Evolutionary conservation across 1,140 invertebrate genomes (phyloP), one percentile per base, ranked within the genome.

Genomic region (Tetragonula clypearis): DNA sequence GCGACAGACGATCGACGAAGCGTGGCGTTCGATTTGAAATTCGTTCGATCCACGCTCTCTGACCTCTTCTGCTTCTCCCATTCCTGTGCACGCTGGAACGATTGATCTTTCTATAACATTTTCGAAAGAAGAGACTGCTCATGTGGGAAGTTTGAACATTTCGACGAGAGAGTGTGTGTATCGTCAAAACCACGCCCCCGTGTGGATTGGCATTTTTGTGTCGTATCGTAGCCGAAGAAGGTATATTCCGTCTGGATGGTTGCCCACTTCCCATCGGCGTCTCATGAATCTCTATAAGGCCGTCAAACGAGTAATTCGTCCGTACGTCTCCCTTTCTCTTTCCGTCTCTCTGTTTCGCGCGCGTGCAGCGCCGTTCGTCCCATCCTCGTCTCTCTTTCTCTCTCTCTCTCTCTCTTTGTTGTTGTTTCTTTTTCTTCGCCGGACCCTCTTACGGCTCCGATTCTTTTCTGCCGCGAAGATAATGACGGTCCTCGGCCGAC

Each of bases 291-390:
- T 92, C 91, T 92, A 92, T 91, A 90, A 92, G 91, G 90, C 90
- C 87, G 92, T 91, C 91, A 92, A 93, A 93, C 92, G 87, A 89
- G 92, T 93, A 92, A 93, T 92, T 92, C 90, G 91, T 90, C 82
- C 88, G 81, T 79, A 53, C 76, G 53, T 84, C 79, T 91, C 86
- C 85, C 56, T 76, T 66, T 85, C 73, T 82, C 68, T 79, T 71
- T 82, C 82, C 76, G 62, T 79, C 60, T 82, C 82, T 82, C 71
- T 74, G 79, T 72, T 76, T 82, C 55, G 26, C 76, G 72, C 55
- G 58, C 79, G 53, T 60, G 60, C 65, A 72, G 56, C 53, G 56
- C 55, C 75, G 15, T 15, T 75, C 82, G 62, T 68, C 65, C 80
- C 65, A 23, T 69, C 60, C 12, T 58, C 23, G 23, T 30, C 79